phyloP scores from a whole-genome alignment of 2,113 vertebrate genomes.

The Ariopsis seemanni region DNA sequence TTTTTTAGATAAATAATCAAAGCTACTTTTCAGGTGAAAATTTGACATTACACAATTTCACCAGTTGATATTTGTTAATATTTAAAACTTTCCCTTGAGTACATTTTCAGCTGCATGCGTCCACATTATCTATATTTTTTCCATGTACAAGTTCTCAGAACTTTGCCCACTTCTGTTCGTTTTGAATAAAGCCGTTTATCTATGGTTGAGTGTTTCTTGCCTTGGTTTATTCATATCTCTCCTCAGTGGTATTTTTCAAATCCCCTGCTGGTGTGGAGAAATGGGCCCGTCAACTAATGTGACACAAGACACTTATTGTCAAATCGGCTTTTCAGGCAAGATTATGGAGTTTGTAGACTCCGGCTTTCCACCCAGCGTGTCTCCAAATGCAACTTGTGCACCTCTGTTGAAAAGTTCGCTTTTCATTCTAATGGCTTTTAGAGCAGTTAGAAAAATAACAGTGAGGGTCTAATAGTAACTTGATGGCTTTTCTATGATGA shows the following conservation, averaged over 20 bases:
- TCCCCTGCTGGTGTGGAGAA: constrained; percentile 3
- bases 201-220: background rate
- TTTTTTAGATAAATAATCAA: background rate
- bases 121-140: background rate
- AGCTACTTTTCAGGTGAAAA: background rate
- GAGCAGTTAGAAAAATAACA: constrained; percentile 25
- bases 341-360: constrained; percentile 5
- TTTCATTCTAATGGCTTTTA: constrained; percentile 20
- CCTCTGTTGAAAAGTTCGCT: background rate
- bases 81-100: background rate
- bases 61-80: too few species aligned
- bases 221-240: background rate
- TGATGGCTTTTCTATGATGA: constrained; percentile 40
- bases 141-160: background rate
- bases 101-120: background rate
- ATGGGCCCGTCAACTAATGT: constrained; percentile 19
- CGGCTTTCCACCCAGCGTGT: constrained; percentile 8
- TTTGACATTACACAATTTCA: background rate
- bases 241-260: background rate
- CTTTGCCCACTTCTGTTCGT: background rate
- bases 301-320: background rate
- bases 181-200: background rate
- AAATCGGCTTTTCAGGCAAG: constrained; percentile 16
- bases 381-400: constrained; percentile 14
- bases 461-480: constrained; percentile 22